A percentile compares a stretch with the other conserved stretches of the same genome.
phyloP scores from a whole-genome alignment of 2,888 invertebrate genomes.

The Lasiommata megera region DNA sequence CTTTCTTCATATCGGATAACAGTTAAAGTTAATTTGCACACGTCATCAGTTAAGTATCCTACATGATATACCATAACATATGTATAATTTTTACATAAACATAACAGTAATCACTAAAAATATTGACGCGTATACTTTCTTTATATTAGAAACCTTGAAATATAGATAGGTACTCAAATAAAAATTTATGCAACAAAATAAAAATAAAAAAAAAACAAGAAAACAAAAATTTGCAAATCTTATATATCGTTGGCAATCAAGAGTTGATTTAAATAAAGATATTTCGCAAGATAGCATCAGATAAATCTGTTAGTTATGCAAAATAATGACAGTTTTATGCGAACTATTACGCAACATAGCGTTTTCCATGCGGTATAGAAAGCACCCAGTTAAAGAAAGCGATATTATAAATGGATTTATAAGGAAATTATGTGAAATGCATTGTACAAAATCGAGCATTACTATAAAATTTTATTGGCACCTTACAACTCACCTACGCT shows the following conservation, averaged over 20 bases:
- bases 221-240: slow-evolving; percentile 13
- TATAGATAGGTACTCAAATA: background rate
- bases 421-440: slow-evolving; percentile 25
- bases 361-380: slow-evolving; percentile 25
- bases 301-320: slow-evolving; percentile 28
- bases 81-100: too few relatives aligned
- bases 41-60: too few relatives aligned
- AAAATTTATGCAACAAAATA: slow-evolving; percentile 1
- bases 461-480: slow-evolving; percentile 28
- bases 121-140: slow-evolving; percentile 11
- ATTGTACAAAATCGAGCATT: slow-evolving; percentile 20
- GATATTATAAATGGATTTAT: slow-evolving; percentile 26
- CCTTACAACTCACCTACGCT: slow-evolving; percentile 18
- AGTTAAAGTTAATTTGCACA: too few relatives aligned
- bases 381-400: slow-evolving; percentile 28
- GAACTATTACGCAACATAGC: slow-evolving; percentile 31
- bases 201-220: slow-evolving; percentile 10
- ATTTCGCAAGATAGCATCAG: slow-evolving; percentile 24
- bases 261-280: slow-evolving; percentile 13
- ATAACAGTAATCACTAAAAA: background rate
- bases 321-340: slow-evolving; percentile 29
- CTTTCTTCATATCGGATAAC: too few relatives aligned
- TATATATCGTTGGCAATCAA: slow-evolving; percentile 2
- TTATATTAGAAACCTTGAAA: slow-evolving; percentile 23
- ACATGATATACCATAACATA: too few relatives aligned